phyloP scores from a whole-genome alignment of 2,888 invertebrate genomes.

The Phania funesta region DNA sequence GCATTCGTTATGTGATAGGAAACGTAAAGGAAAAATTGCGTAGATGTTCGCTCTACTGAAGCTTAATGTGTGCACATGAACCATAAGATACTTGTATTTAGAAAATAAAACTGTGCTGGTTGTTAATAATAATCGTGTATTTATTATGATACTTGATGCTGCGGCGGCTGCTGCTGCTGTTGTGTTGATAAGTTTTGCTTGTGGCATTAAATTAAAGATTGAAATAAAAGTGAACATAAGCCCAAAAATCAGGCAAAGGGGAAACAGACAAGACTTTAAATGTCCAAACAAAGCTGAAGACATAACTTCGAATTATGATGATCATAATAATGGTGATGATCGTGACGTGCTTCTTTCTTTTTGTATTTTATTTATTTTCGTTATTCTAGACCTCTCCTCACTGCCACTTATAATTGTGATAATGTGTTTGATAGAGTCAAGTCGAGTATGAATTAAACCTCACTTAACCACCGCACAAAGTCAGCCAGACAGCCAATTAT shows the following conservation, averaged over 20 bases:
- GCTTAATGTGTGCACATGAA: not conserved
- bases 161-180: constrained; percentile 2
- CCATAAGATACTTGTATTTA: not conserved
- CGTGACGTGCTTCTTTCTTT: constrained; percentile 47
- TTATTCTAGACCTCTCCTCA: constrained; percentile 23
- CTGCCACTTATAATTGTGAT: constrained; percentile 48
- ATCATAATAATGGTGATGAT: constrained; percentile 63
- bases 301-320: constrained; percentile 59
- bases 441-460: constrained; percentile 4
- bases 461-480: constrained; percentile 16
- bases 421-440: constrained; percentile 49
- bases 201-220: constrained; percentile 52
- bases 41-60: not conserved
- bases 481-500: constrained; percentile 37
- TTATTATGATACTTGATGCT: constrained; percentile 32
- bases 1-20: constrained; percentile 26
- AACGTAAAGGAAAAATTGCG: constrained; percentile 16
- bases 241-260: not conserved
- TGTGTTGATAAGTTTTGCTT: constrained; percentile 18
- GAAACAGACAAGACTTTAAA: constrained; percentile 31
- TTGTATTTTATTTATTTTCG: not conserved
- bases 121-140: constrained; percentile 30
- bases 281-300: constrained; percentile 55
- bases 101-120: constrained; percentile 5
- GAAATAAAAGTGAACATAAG: constrained; percentile 57